Evolutionary conservation across 92 coral and sea anemone species (phyloP).

Genomic region (Phenganax marumi): DNA sequence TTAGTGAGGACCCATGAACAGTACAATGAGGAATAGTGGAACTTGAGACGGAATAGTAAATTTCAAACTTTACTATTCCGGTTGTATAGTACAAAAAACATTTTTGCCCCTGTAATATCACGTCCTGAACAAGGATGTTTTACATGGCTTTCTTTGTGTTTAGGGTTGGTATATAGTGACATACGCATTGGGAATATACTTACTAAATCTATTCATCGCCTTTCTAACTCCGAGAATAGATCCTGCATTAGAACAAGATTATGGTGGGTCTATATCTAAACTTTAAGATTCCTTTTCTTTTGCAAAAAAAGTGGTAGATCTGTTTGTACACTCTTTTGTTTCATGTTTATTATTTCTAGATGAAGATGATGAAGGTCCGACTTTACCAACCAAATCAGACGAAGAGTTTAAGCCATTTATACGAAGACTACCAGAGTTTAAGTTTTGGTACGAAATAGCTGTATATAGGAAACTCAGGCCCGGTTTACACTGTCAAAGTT

Average conservation of each 20-base stretch:
- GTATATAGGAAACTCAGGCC: neutral
- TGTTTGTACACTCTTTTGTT: too few species aligned
- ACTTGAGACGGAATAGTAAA: too few species aligned
- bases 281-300: neutral
- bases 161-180: slow-evolving; percentile 99
- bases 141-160: slow-evolving; percentile 19
- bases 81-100: too few species aligned
- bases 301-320: neutral
- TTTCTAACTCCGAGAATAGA: slow-evolving; percentile 96
- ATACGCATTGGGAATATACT: slow-evolving; percentile 96
- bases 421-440: slow-evolving; percentile 95
- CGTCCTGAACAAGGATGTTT: neutral
- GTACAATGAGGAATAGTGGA: too few species aligned
- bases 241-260: slow-evolving; percentile 86
- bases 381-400: slow-evolving; percentile 83
- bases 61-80: too few species aligned
- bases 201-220: slow-evolving; percentile 91
- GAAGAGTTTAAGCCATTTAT: slow-evolving; percentile 97
- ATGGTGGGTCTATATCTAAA: slow-evolving; percentile 39
- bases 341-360: neutral
- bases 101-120: too few species aligned
- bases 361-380: slow-evolving; percentile 85
- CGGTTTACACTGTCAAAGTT: too few species aligned
- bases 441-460: slow-evolving; percentile 73
- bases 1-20: too few species aligned